Percentiles rank a stretch among this genome's conserved stretches.
Conservation (phyloP, 35 echinoderm and acorn worm genomes). For the Heliocidaris erythrogramma region DNA sequence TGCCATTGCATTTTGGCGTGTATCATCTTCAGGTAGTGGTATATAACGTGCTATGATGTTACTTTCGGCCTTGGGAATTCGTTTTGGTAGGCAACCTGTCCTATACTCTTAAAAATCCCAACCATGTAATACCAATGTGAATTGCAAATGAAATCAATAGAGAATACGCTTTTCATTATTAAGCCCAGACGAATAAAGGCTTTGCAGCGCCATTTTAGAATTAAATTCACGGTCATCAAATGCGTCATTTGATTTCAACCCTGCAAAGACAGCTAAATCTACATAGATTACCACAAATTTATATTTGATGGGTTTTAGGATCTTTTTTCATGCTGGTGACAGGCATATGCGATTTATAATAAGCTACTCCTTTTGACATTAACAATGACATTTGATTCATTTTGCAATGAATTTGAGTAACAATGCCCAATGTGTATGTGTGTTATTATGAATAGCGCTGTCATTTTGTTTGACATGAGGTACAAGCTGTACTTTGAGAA, state of each 20-base stretch:
- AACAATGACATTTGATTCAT: not conserved
- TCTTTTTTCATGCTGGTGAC: not conserved
- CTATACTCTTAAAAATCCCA: not conserved
- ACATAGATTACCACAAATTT: constrained; percentile 13
- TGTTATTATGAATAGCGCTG: no score
- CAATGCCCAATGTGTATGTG: not conserved
- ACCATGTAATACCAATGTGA: not conserved
- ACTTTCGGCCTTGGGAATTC: not conserved
- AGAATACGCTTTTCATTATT: not conserved
- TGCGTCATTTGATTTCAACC: not conserved
- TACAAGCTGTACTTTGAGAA: no score
- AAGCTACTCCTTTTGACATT: not conserved
- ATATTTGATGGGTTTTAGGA: not conserved
- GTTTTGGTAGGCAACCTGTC: not conserved
- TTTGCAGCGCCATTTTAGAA: not conserved
- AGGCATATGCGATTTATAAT: not conserved
- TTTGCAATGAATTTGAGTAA: not conserved
- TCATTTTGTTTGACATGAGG: no score
- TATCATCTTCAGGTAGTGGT: not conserved
- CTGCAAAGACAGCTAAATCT: not conserved
- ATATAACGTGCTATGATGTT: constrained; percentile 12
- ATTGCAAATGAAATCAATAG: constrained; percentile 37
- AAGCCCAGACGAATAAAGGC: not conserved
- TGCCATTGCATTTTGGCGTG: not conserved
- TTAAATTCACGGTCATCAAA: constrained; percentile 27